Evolutionary conservation across 2,113 vertebrate species (phyloP), one percentile per base, ranked within the genome.

Genomic region (Engystomops pustulosus): DNA sequence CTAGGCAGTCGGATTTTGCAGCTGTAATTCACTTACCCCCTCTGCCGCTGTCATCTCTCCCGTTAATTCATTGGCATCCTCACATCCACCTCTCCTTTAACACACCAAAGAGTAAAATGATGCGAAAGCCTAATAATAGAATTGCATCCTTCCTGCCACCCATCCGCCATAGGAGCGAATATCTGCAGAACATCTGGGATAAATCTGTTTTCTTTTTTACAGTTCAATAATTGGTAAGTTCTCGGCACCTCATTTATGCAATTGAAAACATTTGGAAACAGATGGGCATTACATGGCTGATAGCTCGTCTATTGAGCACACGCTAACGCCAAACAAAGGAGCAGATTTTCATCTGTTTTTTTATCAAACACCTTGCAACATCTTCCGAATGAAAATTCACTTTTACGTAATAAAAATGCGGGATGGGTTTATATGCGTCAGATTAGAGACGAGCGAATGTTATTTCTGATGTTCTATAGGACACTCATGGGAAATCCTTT

Each of bases 241-340:
- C 76, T 85, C 83, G 53, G 62, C 78, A 85, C 83, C 75, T 79
- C 83, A 70, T 85, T 85, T 85, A 85, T 85, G 83, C 74, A 70
- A 85, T 85, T 27, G 67, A 85, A 78, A 84, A 84, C 72, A 84
- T 84, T 84, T 20, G 45, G 69, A 85, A 85, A 70, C 83, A 85
- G 83, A 85, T 85, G 83, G 82, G 41, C 74, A 79, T 85, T 85
- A 79, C 75, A 85, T 69, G 75, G 74, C 67, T 79, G 83, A 36
- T 10, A 44, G 83, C 47, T 70, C 74, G 30, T 78, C 30, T 85
- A 79, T 70, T 79, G 83, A 85, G 69, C 83, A 79, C 83, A 85
- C 79, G 75, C 74, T 55, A 85, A 25, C 23, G 34, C 3, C 30
- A 85, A 70, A 85, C 83, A 85, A 85, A 70, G 75, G 60, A 85